phyloP scores from a whole-genome alignment of 2,113 vertebrate species.

The Silurus glanis region DNA sequence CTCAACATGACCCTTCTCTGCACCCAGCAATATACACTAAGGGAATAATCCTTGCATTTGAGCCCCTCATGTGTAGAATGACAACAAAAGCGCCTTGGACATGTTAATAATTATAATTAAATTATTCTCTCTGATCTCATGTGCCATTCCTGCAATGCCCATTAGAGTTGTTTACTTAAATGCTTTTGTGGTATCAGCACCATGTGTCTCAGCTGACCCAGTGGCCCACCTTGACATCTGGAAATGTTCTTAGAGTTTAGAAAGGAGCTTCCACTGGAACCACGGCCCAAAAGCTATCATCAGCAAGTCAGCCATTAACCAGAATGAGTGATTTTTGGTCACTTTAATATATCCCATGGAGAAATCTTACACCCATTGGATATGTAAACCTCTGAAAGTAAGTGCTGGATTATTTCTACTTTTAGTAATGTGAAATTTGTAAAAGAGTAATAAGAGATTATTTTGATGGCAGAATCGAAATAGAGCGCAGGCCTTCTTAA shows the following conservation, averaged over 20 bases:
- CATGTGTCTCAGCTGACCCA: constrained; percentile 31
- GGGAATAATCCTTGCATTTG: neutral
- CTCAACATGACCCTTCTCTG: constrained; percentile 17
- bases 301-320: neutral
- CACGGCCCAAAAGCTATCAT: constrained; percentile 8
- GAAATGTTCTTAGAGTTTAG: constrained; percentile 21
- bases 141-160: neutral
- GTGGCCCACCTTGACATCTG: constrained; percentile 18
- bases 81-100: neutral
- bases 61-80: neutral
- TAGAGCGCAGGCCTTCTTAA: constrained; percentile 1
- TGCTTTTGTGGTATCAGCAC: constrained; percentile 7
- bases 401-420: neutral
- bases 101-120: constrained; percentile 5
- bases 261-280: constrained; percentile 30
- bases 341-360: constrained; percentile 1
- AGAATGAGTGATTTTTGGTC: constrained; percentile 18
- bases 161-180: constrained; percentile 13
- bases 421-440: neutral
- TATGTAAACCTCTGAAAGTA: neutral
- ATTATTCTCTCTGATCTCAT: neutral
- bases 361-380: neutral
- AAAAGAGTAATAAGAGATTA: neutral
- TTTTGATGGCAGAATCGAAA: neutral
- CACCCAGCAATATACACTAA: neutral